Conservation (phyloP, 2,797 vertebrate genomes). For the Melanotaenia boesemani region DNA sequence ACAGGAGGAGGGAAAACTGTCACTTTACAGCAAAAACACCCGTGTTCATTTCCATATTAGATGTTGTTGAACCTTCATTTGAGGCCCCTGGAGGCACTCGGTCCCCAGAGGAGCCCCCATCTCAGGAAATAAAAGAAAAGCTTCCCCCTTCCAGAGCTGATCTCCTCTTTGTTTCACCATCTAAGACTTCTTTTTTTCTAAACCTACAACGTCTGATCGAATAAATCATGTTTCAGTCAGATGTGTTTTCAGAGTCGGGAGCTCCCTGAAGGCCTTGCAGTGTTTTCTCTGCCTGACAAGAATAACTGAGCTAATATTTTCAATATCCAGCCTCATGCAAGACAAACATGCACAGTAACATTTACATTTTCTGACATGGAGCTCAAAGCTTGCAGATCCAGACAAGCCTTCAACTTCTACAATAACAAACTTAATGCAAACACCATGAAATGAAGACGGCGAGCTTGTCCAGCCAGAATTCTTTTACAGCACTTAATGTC, state of each 20-base stretch:
- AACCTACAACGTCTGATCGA: slow-evolving; percentile 42
- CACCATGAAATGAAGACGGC: not conserved
- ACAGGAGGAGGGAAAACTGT: slow-evolving; percentile 44
- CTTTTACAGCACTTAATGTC: slow-evolving; percentile 15
- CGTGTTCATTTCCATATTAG: slow-evolving; percentile 73
- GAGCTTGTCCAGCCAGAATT: slow-evolving; percentile 4
- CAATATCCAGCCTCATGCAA: slow-evolving; percentile 36
- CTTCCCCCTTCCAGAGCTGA: slow-evolving; percentile 37
- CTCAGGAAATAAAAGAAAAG: slow-evolving; percentile 32
- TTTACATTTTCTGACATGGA: slow-evolving; percentile 42
- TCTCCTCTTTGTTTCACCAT: slow-evolving; percentile 42
- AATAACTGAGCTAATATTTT: slow-evolving; percentile 51
- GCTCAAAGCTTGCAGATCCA: slow-evolving; percentile 12
- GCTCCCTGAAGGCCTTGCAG: slow-evolving; percentile 40
- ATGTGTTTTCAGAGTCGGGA: slow-evolving; percentile 34
- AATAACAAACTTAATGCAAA: slow-evolving; percentile 1
- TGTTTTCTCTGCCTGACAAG: slow-evolving; percentile 53
- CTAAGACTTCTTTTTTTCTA: slow-evolving; percentile 44
- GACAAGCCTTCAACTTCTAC: slow-evolving; percentile 1
- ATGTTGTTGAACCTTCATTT: slow-evolving; percentile 52
- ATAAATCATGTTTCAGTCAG: slow-evolving; percentile 37
- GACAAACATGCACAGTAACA: slow-evolving; percentile 51
- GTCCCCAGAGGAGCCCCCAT: slow-evolving; percentile 35
- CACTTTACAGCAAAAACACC: slow-evolving; percentile 62
- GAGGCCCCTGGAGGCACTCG: slow-evolving; percentile 48